Base-by-base conservation (phyloP, 2,888 invertebrate species). In the Lasioglossum oenotherae region DNA sequence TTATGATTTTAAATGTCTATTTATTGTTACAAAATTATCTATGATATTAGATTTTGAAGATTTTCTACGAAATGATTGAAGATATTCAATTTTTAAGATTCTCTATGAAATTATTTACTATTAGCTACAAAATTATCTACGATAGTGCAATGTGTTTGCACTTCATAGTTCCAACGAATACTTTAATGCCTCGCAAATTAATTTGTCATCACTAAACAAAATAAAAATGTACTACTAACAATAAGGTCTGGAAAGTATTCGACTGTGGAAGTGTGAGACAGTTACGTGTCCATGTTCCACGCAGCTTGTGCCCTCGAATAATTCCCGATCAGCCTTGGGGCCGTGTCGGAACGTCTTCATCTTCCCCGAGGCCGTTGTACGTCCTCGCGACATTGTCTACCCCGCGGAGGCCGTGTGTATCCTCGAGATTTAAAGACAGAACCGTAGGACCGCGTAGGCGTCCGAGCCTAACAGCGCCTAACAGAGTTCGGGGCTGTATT, bases 391-490 rank as follows among this genome's bases (percentile, higher is more conserved):
- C 87, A 79, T 80, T 79, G 87, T 83, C 83, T 86, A 83, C 83
- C 60, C 77, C 69, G 46, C 67, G 53, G 80, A 78, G 84, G 84
- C 82, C 16, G 80, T 72, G 76, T 78, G 84, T 85, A 80, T 69
- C 81, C 78, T 74, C 53, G 82, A 81, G 88, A 91, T 91, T 91
- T 91, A 91, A 88, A 85, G 89, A 90, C 84, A 85, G 75, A 80
- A 80, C 77, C 53, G n/a, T 53, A 53, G 80, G 75, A 82, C 80
- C 87, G 90, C 90, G 91, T 91, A 88, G 91, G 92, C 91, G 91
- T 78, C 80, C 72, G 81, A 53, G 53, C 53, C 53, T 53, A 53
- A 53, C 53, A 53, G 23, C 23, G 23, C 53, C 53, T 8, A 53
- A 53, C 53, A 53, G 53, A 53, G 53, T 53, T n/a, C 49, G 49